A percentile compares a stretch with the other conserved stretches of the same genome.
Conservation (phyloP, 2,888 invertebrate species). For the Eupithecia tripunctaria region DNA sequence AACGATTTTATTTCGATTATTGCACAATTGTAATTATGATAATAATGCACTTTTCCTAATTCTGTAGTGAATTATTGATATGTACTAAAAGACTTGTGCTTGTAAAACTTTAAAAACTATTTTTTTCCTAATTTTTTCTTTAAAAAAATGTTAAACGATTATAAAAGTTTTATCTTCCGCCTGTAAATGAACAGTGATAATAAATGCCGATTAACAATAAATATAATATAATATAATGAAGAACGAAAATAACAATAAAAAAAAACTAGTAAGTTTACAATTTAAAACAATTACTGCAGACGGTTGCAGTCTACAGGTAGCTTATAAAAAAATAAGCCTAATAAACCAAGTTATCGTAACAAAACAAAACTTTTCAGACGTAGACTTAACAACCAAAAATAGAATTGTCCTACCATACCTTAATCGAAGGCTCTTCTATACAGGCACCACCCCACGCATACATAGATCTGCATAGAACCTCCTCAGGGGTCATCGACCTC, state of each 20-base stretch:
- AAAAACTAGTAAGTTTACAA: no score
- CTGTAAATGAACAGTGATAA: neutral
- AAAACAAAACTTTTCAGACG: neutral
- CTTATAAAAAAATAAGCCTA: no score
- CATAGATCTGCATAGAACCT: slow-evolving; percentile 53
- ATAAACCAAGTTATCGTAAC: neutral
- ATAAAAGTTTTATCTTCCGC: neutral
- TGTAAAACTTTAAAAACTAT: neutral
- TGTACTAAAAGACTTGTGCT: neutral
- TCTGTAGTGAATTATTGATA: neutral
- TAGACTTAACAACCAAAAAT: neutral
- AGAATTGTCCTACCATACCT: slow-evolving; percentile 7
- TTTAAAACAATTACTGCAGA: no score
- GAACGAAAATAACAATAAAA: no score
- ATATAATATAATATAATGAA: no score
- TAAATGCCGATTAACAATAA: neutral
- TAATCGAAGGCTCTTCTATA: slow-evolving; percentile 44
- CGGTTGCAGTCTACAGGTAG: no score
- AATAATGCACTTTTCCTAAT: neutral
- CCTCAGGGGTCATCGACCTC: slow-evolving; percentile 39
- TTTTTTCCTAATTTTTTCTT: neutral
- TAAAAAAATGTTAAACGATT: neutral
- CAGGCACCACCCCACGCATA: slow-evolving; percentile 48
- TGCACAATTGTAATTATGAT: neutral
- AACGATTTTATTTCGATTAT: neutral